A percentile compares a stretch with the other conserved stretches of the same genome.
Conservation (phyloP, 2,888 invertebrate genomes). For the Lasioglossum marginatum region DNA sequence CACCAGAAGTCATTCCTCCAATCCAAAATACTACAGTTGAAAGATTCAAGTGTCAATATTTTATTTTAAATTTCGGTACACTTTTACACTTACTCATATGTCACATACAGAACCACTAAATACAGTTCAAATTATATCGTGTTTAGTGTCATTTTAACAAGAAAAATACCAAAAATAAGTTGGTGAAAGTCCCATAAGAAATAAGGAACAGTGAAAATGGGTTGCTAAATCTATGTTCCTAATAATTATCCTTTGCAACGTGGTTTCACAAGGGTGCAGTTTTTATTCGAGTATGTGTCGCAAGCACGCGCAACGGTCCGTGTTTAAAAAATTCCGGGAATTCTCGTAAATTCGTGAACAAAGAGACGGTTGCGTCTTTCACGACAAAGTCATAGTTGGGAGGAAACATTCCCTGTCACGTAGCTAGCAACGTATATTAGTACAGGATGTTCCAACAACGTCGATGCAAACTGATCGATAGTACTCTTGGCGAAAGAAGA, state of each 20-base stretch:
- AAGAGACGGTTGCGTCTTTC: slow-evolving; percentile 4
- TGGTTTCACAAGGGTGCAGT: background rate
- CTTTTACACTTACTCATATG: no score
- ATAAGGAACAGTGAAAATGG: background rate
- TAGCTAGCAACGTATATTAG: background rate
- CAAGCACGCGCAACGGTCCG: slow-evolving; percentile 11
- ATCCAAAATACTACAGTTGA: background rate
- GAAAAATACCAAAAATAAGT: no score
- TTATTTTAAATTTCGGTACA: no score
- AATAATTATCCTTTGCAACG: background rate
- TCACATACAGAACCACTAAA: no score
- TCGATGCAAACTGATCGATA: background rate
- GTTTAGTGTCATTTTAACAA: no score
- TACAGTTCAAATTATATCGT: no score
- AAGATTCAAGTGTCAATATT: no score
- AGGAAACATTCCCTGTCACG: slow-evolving; percentile 2
- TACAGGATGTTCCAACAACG: background rate
- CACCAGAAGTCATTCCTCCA: background rate
- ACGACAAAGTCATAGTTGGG: background rate
- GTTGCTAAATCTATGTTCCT: background rate
- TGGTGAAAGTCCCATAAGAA: no score
- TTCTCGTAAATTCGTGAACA: background rate
- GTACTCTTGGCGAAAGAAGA: background rate
- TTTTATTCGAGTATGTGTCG: slow-evolving; percentile 1
- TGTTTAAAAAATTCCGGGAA: background rate